phyloP scores from a whole-genome alignment of 92 coral and sea anemone species.

The Porites cylindrica region DNA sequence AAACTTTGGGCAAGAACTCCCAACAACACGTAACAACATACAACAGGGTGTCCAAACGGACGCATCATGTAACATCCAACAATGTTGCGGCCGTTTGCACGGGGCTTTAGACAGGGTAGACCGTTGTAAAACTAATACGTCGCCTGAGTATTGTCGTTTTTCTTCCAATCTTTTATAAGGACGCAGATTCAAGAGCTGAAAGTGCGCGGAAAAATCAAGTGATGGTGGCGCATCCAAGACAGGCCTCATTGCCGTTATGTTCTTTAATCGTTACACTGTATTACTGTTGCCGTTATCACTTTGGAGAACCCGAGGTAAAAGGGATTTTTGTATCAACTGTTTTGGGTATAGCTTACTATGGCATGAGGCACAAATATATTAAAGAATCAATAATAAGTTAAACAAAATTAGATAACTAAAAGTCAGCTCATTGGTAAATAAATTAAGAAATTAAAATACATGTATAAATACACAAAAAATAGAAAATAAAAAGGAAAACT shows the following conservation, averaged over 20 bases:
- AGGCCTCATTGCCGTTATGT: conserved; percentile 70
- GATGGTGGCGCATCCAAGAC: conserved; percentile 80
- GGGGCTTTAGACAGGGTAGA: not conserved
- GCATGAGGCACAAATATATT: not conserved
- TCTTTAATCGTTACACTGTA: conserved; percentile 85
- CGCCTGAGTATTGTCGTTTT: not conserved
- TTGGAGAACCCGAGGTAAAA: conserved; percentile 81
- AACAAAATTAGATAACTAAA: too few species aligned
- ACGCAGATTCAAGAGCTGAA: conserved; percentile 82
- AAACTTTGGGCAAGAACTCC: too few species aligned
- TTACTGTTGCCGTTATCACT: conserved; percentile 93
- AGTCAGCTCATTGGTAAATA: too few species aligned
- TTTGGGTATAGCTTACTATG: too few species aligned
- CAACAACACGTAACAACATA: too few species aligned
- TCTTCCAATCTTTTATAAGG: conserved; percentile 32
- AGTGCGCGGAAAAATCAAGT: conserved; percentile 62
- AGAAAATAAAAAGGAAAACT: too few species aligned
- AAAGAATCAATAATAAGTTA: not conserved
- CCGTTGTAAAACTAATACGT: not conserved
- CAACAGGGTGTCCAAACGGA: too few species aligned
- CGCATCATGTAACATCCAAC: too few species aligned
- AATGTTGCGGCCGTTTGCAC: too few species aligned
- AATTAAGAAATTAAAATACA: too few species aligned
- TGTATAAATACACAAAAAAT: too few species aligned
- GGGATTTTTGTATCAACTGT: not conserved